Base-by-base conservation (phyloP, 1,140 invertebrate genomes). In the Neotoxoptera formosana region DNA sequence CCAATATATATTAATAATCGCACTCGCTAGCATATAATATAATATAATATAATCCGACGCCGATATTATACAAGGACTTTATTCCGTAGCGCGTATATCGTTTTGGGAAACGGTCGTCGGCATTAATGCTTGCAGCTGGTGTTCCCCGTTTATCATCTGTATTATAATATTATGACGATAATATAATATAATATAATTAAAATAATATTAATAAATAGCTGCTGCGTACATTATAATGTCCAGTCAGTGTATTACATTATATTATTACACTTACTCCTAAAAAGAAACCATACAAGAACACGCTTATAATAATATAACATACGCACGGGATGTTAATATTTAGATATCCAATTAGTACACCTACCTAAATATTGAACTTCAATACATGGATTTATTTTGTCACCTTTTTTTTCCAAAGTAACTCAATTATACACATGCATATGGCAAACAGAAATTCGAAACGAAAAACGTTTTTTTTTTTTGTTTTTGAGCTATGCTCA, bases 331-430 rank as follows among this genome's bases (percentile, higher is more conserved):
- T 17, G n/a, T 76, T n/a, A 76, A 76, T n/a, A 76, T n/a, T 67
- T 67, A n/a, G 30, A 67, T 30, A 67, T 67, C 60, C 30, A 67
- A 67, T 67, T 67, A 67, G 60, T 67, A 67, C 14, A 67, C 25
- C 8, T 67, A 67, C 11, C 60, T n/a, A 17, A n/a, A 67, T 76
- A 76, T 76, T 76, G 6, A n/a, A 76, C 14, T 76, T n/a, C 1
- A n/a, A n/a, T n/a, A n/a, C 60, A 76, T 76, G 30, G n/a, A 76
- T 76, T 76, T n/a, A 76, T 76, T 76, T 76, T 76, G 60, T 76
- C 60, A 76, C 60, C 30, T n/a, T n/a, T n/a, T n/a, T n/a, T n/a
- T 30, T 41, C 30, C 14, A 1, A 76, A n/a, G 30, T 76, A 76
- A 76, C 60, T 20, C 17, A 76, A 76, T 41, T 41, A 41, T 76